Evolutionary conservation across 2,113 vertebrate species (phyloP).

Genomic region (Origma solitaria): DNA sequence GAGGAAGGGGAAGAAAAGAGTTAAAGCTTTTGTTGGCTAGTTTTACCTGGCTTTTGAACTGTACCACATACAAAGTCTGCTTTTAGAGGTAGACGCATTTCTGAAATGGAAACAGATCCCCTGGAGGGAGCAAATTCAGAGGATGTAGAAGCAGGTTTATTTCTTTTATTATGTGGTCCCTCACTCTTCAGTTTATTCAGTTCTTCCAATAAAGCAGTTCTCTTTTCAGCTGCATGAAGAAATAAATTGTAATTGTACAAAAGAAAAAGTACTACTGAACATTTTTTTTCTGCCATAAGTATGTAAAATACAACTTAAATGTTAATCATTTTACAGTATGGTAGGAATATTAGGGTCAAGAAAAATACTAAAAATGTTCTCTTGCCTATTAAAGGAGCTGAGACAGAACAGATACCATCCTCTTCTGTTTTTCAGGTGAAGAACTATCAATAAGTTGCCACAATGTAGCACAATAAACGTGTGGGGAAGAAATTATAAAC

Average conservation of each 20-base stretch:
- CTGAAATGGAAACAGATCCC: constrained; percentile 86
- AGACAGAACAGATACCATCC: neutral
- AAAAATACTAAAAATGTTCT: neutral
- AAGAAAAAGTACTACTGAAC: neutral
- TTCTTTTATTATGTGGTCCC: constrained; percentile 71
- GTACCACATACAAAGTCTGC: constrained; percentile 91
- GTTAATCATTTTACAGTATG: neutral
- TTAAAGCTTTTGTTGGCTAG: neutral
- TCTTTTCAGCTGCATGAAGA: constrained; percentile 81
- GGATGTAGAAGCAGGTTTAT: constrained; percentile 16
- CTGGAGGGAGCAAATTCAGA: constrained; percentile 74
- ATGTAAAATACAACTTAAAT: neutral
- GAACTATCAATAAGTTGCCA: neutral
- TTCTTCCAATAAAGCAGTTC: constrained; percentile 81
- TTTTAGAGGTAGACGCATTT: constrained; percentile 91
- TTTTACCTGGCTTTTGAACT: constrained; percentile 84
- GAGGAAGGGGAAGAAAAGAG: rapidly evolving
- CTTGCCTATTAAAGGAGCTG: neutral
- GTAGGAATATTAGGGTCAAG: neutral
- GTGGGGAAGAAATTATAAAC: neutral
- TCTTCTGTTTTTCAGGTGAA: neutral
- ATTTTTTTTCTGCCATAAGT: neutral
- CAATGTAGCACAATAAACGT: neutral
- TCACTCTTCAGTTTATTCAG: constrained; percentile 83
- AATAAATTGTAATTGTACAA: neutral